Base-by-base conservation (phyloP, 2,113 vertebrate species). In the Indri indri region DNA sequence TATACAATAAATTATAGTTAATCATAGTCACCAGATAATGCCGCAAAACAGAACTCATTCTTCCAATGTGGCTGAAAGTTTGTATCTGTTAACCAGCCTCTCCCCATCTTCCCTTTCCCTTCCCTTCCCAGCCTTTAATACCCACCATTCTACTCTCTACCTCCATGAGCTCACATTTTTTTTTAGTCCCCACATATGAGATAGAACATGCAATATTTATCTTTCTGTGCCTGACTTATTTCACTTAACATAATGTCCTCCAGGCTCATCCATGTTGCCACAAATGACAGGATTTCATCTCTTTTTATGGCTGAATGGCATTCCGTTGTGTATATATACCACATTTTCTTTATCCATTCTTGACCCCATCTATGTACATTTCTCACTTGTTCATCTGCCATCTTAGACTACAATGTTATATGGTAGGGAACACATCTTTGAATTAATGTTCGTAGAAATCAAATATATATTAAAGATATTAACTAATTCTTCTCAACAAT, bases 321-420 rank as follows among this genome's bases (percentile, higher is more conserved):
- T 45, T 18, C 27, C 3, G 16, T 47, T 76, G 42, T 76, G 42
- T 47, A 47, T 76, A 76, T 45, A 32, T 76, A 18, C 42, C 27
- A 73, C 40, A 73, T 42, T 42, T 73, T 42, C 40, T 73, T 42
- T 73, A 73, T 42, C 23, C 3, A 6, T 73, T 73, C 70, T 73
- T 45, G 23, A 73, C 40, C 70, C 23, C 25, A 34, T 57, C 34
- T 96, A 37, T 25, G 32, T 88, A 80, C 52, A 42, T 50, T 61
- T 90, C 77, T 90, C 40, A 61, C 68, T 95, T 94, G n/a, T 40
- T 82, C 52, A 27, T 59, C 63, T 87, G 65, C 45, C n/a, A n/a
- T 80, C 96, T 92, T 94, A 96, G 71, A 88, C 57, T 84, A 95
- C 42, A 68, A 23, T 91, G 14, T 65, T 91, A n/a, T 61, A 25